Base-by-base conservation (phyloP, 1,140 invertebrate genomes). In the Neoseiulus cucumeris region DNA sequence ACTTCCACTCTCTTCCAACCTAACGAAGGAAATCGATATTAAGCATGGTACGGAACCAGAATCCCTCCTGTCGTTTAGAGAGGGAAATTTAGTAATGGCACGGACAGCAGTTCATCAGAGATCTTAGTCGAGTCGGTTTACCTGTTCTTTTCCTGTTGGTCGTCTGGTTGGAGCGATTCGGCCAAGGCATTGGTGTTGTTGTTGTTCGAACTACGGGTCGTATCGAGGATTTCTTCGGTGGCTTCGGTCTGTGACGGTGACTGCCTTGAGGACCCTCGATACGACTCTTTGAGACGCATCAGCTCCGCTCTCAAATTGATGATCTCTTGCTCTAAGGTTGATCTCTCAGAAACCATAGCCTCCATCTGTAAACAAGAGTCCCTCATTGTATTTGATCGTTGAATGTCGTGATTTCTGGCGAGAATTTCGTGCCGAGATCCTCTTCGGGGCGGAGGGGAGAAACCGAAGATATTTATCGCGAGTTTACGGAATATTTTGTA, bases 1-100 rank as follows among this genome's bases (percentile, higher is more conserved):
- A 29, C 67, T 65, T 45, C 69, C 69, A 12, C 65, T 59, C 9
- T 59, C 51, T 2, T 25, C 51, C 51, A 59, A 29, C 33, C 51
- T 59, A 25, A 59, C 14, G 7, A 25, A 33, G 2, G 17, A 25
- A 59, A 5, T 17, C 25, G 14, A 47, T 14, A 47, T 44, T 44
- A 44, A 44, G 12, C 42, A 44, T 14, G 42, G 12, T 14, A n/a
- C n/a, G n/a, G n/a, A n/a, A n/a, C n/a, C n/a, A n/a, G n/a, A n/a
- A n/a, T n/a, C n/a, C n/a, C n/a, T n/a, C n/a, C n/a, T n/a, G n/a
- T n/a, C n/a, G n/a, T n/a, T n/a, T n/a, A n/a, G n/a, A n/a, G n/a
- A n/a, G n/a, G n/a, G n/a, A n/a, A n/a, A n/a, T n/a, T n/a, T n/a
- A n/a, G n/a, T n/a, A n/a, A n/a, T n/a, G n/a, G n/a, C n/a, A n/a